Evolutionary conservation across 2,113 vertebrate species (phyloP), one percentile per base, ranked within the genome.

Genomic region (Heterotilapia buettikoferi): DNA sequence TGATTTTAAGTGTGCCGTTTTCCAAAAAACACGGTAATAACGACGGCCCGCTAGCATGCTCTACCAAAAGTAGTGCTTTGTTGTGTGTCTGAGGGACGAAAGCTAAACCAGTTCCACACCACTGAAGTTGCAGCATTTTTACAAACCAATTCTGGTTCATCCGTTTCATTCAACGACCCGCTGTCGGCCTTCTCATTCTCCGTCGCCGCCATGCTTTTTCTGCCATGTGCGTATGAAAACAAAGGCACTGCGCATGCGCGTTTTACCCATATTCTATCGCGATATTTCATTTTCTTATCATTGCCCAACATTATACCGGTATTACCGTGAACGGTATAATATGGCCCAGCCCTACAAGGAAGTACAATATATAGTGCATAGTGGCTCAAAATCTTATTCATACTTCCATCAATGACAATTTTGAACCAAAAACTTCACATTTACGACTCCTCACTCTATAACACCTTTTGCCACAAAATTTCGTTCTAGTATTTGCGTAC

Each of bases 21-120:
- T 53, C 19, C 9, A 53, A 53, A n/a, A 2, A 6, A 10, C 50
- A 1, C 9, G 3, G 9, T 53, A 53, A 53, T 10, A 53, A 53
- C 0, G 3, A 11, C 2, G 9, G 9, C 19, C 0, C 0, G 9
- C 52, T 53, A 6, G 19, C 52, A 53, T 11, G 52, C 52, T 0
- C 52, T 53, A 1, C 1, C 52, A 53, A 53, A 53, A 54, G 6
- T 54, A 11, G n/a, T 21, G 1, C 5, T 54, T 54, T 54, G 1
- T 54, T 21, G n/a, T 54, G 52, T 54, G 0, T 21, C 52, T 54
- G 52, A 54, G 0, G 0, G n/a, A 54, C 3, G 0, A 21, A 54
- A 54, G n/a, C 52, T 12, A 21, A 21, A 24, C 52, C n/a, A 54
- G 53, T 24, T 24, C 0, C 6, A 56, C 53, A 7, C 53, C 21